phyloP scores from a whole-genome alignment of 2,888 invertebrate genomes.

The Thymelicus lineola region DNA sequence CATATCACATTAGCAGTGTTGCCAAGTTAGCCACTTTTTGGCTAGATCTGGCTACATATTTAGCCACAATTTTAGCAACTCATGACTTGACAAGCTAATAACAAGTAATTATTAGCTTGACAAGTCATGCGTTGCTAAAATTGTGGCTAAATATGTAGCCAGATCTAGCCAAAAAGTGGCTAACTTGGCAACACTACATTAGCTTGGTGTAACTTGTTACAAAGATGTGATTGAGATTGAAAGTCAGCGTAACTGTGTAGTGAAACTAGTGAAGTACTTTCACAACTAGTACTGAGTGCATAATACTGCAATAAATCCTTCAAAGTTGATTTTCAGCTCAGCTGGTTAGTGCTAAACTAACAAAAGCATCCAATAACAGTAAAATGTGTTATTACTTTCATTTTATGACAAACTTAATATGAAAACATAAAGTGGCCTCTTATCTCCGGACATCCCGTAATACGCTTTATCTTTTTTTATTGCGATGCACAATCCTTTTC shows the following conservation, averaged over 20 bases:
- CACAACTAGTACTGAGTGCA: background rate
- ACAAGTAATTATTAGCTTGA: too few relatives aligned
- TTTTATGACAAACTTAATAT: constrained; percentile 74
- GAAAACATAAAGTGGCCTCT: constrained; percentile 69
- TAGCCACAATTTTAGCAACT: too few relatives aligned
- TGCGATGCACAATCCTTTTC: constrained; percentile 67
- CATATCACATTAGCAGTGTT: too few relatives aligned
- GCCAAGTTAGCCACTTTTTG: too few relatives aligned
- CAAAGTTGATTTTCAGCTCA: constrained; percentile 1
- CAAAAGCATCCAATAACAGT: constrained; percentile 58
- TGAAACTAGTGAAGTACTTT: background rate
- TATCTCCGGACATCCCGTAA: constrained; percentile 75
- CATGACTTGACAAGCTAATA: too few relatives aligned
- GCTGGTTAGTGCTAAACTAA: constrained; percentile 51
- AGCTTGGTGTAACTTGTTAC: too few relatives aligned
- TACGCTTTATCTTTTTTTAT: constrained; percentile 74
- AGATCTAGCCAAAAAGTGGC: too few relatives aligned
- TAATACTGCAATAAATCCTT: constrained; percentile 1
- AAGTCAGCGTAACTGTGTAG: background rate
- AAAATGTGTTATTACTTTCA: constrained; percentile 57
- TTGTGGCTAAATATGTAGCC: too few relatives aligned
- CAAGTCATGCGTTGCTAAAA: too few relatives aligned
- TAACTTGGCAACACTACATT: background rate
- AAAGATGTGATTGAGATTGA: background rate
- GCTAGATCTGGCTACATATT: too few relatives aligned